Conservation (phyloP, 92 coral and sea anemone species). For the Phenganax subtilis region DNA sequence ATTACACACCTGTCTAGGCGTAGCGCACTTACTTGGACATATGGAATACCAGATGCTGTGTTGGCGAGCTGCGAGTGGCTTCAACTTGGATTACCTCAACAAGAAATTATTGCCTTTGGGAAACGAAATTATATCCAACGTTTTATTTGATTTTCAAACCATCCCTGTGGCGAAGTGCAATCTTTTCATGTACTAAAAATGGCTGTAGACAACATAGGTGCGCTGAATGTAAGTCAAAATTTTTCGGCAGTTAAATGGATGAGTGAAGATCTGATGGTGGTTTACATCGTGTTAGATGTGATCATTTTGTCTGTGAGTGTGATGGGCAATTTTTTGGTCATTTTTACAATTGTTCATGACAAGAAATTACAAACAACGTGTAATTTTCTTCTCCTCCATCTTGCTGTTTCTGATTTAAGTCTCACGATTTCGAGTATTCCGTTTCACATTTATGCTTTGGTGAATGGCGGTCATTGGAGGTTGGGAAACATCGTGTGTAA, state of each 20-base stretch:
- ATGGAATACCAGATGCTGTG: conserved; percentile 1
- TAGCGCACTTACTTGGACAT: neutral
- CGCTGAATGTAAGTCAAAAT: neutral
- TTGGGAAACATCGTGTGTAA: conserved; percentile 4
- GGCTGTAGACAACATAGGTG: neutral
- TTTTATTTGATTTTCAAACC: no score
- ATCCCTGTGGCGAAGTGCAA: no score
- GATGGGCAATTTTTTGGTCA: conserved; percentile 15
- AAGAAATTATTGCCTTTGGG: no score
- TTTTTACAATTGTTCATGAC: conserved; percentile 12
- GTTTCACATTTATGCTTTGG: neutral
- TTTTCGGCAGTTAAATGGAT: conserved; percentile 9
- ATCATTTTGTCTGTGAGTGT: conserved; percentile 20
- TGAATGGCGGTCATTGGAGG: neutral
- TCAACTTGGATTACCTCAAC: no score
- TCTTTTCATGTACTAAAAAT: neutral
- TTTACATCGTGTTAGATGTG: conserved; percentile 2
- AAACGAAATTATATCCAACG: no score
- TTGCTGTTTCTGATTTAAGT: conserved; percentile 25
- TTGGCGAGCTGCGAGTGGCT: no score
- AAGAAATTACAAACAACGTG: conserved; percentile 20
- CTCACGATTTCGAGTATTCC: neutral
- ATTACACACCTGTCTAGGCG: conserved; percentile 1
- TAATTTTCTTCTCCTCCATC: conserved; percentile 17
- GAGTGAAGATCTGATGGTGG: conserved; percentile 3